Conservation (phyloP, 2,113 vertebrate genomes). For the Gymnorhina tibicen region DNA sequence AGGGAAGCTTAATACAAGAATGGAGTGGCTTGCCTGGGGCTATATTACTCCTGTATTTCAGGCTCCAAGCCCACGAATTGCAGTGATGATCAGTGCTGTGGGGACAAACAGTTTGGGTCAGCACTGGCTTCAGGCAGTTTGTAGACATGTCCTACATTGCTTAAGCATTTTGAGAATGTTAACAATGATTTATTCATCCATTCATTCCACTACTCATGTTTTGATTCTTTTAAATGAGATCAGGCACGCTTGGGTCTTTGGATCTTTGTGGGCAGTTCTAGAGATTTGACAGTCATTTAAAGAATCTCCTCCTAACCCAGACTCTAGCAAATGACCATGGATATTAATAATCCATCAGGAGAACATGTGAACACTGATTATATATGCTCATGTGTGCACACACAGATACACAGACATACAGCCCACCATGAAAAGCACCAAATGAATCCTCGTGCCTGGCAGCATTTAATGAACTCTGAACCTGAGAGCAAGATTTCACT, state of each 20-base stretch:
- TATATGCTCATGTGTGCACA: background rate
- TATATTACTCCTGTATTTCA: background rate
- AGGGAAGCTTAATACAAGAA: background rate
- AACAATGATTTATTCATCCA: background rate
- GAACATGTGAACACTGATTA: background rate
- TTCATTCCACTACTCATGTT: background rate
- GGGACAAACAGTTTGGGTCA: background rate
- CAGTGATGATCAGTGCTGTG: background rate
- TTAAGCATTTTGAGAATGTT: background rate
- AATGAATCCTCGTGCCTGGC: background rate
- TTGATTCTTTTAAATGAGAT: background rate
- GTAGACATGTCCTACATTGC: background rate
- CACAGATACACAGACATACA: background rate
- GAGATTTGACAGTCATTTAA: background rate
- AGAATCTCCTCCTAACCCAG: background rate
- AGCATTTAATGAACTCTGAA: background rate
- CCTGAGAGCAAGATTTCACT: background rate
- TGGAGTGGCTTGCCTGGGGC: background rate
- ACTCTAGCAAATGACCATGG: background rate
- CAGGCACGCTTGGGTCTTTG: background rate
- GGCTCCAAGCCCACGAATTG: background rate
- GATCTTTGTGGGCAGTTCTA: background rate
- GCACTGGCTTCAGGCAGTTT: background rate
- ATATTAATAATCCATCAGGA: background rate
- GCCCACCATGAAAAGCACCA: background rate